These are phyloP conservation scores for Monopis laevigella DNA, from an alignment of 2,888 invertebrate genomes.

Conservation along the genomic window DNA sequence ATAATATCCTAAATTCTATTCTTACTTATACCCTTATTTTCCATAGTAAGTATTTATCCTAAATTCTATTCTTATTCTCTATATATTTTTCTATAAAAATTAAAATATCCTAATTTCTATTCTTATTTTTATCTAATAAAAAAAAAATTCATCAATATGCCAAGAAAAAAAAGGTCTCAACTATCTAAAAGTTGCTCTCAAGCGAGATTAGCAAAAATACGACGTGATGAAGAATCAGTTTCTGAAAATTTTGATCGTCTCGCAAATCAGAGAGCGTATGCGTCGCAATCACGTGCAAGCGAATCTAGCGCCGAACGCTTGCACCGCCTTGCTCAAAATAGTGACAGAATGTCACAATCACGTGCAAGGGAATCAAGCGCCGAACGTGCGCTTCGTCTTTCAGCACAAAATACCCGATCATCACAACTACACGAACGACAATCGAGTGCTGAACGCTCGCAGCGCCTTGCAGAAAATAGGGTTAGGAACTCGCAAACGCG, in stretches of 20 bases:
- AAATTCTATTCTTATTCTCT: background rate
- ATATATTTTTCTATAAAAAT: background rate
- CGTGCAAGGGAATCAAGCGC: too few species aligned
- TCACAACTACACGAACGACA: background rate
- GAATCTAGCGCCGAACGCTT: conserved; percentile 18
- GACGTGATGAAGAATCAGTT: conserved; percentile 18
- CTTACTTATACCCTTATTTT: background rate
- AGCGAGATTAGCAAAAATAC: too few species aligned
- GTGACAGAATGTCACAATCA: conserved; percentile 16
- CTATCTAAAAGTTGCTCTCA: background rate
- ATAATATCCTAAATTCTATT: too few species aligned
- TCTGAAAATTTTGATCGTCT: conserved; percentile 16
- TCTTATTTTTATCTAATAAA: conserved; percentile 3
- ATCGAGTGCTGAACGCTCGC: conserved; percentile 9
- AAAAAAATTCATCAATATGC: conserved; percentile 6
- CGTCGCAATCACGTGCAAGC: conserved; percentile 15
- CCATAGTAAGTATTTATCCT: background rate
- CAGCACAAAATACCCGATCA: too few species aligned
- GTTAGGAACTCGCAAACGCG: conserved; percentile 2
- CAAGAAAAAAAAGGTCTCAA: conserved; percentile 4
- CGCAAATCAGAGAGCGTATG: conserved; percentile 19
- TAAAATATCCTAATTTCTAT: conserved; percentile 2
- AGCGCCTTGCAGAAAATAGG: conserved; percentile 4
- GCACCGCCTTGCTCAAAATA: conserved; percentile 16
- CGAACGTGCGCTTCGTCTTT: too few species aligned